Evolutionary conservation across 2,797 vertebrate genomes (phyloP), one percentile per base, ranked within the genome.

Genomic region (Sebastes hubbsi): DNA sequence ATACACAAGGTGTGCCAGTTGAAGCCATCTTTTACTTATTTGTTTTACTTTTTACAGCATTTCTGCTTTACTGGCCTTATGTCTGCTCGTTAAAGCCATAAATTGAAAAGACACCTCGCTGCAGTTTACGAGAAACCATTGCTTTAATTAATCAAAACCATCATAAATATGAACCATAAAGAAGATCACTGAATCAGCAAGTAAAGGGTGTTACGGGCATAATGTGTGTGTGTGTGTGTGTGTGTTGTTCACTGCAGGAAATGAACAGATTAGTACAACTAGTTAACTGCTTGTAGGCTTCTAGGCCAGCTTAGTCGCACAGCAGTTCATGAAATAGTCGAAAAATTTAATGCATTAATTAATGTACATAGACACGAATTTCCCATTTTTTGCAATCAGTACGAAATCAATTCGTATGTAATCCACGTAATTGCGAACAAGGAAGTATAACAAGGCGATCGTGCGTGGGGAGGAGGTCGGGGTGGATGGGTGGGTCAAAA

Each of bases 71-170:
- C 29, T 71, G 56, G 62, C 46, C n/a, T 70, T 20, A 27, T n/a
- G 52, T 74, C 8, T 46, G 54, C 65, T 83, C 6, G 24, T 74
- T 82, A 67, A 78, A 82, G 59, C n/a, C 16, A 67, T 67, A 64
- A 59, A 77, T 46, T 27, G 1, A 81, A 42, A 32, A 4, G 29
- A 71, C 42, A 58, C 18, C 24, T 11, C 1, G 2, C 36, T 63
- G 65, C 18, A 68, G 22, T 78, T 82, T 78, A 80, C 62, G 62
- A 65, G 58, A 27, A 77, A 55, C 36, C 24, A 3, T 24, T 75
- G 18, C 38, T 82, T 60, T 79, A 82, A 85, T 81, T 62, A 80
- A 79, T 72, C 34, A 77, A 56, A 70, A 13, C 46, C 75, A n/a
- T 78, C 38, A 36, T 68, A 72, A 85, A 89, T 55, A 59, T 12